Percentiles rank a stretch among this genome's conserved stretches.
Conservation (phyloP, 2,888 invertebrate species). For the Hesperia comma region DNA sequence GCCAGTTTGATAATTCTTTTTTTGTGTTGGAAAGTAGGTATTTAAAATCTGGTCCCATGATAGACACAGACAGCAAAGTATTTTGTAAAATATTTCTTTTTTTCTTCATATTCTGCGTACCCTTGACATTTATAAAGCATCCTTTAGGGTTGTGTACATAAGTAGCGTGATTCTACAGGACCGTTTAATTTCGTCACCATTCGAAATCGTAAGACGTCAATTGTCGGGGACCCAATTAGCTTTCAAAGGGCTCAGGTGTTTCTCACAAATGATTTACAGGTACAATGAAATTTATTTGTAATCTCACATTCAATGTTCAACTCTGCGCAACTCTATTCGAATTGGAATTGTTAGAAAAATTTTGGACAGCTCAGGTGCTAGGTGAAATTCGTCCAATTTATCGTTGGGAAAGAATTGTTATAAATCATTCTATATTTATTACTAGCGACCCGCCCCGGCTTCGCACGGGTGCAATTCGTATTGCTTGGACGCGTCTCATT, state of each 20-base stretch:
- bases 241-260: slow-evolving; percentile 32
- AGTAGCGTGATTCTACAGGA: background rate
- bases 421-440: background rate
- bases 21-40: too few relatives aligned
- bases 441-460: too few relatives aligned
- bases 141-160: background rate
- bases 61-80: too few relatives aligned
- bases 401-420: background rate
- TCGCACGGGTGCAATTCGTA: too few relatives aligned
- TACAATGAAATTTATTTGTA: slow-evolving; percentile 8
- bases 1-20: too few relatives aligned
- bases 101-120: too few relatives aligned
- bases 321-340: slow-evolving; percentile 7
- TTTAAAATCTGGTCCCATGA: too few relatives aligned
- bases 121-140: background rate
- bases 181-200: background rate
- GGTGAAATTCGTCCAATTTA: background rate
- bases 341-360: slow-evolving; percentile 16
- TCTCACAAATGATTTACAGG: slow-evolving; percentile 27
- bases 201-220: slow-evolving; percentile 23
- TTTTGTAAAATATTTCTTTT: too few relatives aligned
- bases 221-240: slow-evolving; percentile 30
- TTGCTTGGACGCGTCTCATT: too few relatives aligned
- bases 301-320: slow-evolving; percentile 18
- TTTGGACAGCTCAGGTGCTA: background rate